These are phyloP conservation scores for Cynodonichthys magdalenae DNA, from an alignment of 2,797 vertebrate genomes.

Conservation along the genomic window DNA sequence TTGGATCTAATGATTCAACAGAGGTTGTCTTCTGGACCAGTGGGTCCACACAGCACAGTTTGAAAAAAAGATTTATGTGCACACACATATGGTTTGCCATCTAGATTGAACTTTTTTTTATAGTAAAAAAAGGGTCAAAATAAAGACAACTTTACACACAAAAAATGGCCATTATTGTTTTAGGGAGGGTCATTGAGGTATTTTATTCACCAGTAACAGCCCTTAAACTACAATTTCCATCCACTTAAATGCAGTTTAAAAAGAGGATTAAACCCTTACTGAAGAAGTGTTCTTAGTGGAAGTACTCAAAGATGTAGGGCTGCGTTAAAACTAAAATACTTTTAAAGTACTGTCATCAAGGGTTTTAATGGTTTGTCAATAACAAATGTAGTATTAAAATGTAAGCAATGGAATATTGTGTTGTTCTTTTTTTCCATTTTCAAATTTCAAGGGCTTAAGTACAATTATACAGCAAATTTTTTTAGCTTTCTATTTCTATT, in stretches of 20 bases:
- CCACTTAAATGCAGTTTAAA: slow-evolving; percentile 21
- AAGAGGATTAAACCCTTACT: slow-evolving; percentile 25
- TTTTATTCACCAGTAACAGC: slow-evolving; percentile 8
- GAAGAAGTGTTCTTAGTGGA: slow-evolving; percentile 26
- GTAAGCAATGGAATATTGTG: neutral
- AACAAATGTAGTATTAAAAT: neutral
- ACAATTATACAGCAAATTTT: neutral
- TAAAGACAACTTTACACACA: neutral
- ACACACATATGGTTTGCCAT: slow-evolving; percentile 15
- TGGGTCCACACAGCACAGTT: slow-evolving; percentile 33
- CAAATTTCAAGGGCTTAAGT: neutral
- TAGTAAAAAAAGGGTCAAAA: slow-evolving; percentile 7
- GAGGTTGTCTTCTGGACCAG: slow-evolving; percentile 43
- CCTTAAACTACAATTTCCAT: slow-evolving; percentile 8
- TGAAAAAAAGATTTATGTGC: slow-evolving; percentile 34
- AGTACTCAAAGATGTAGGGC: slow-evolving; percentile 23
- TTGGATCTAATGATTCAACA: slow-evolving; percentile 63
- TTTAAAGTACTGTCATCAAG: slow-evolving; percentile 5
- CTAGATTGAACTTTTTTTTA: slow-evolving; percentile 11
- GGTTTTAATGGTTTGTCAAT: neutral
- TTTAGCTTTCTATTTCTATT: neutral
- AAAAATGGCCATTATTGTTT: neutral
- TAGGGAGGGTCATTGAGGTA: slow-evolving; percentile 21
- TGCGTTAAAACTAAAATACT: slow-evolving; percentile 23
- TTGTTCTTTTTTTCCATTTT: neutral